These are phyloP conservation scores for Eospalax fontanierii DNA, from an alignment of 2,797 vertebrate genomes.

Conservation along the genomic window DNA sequence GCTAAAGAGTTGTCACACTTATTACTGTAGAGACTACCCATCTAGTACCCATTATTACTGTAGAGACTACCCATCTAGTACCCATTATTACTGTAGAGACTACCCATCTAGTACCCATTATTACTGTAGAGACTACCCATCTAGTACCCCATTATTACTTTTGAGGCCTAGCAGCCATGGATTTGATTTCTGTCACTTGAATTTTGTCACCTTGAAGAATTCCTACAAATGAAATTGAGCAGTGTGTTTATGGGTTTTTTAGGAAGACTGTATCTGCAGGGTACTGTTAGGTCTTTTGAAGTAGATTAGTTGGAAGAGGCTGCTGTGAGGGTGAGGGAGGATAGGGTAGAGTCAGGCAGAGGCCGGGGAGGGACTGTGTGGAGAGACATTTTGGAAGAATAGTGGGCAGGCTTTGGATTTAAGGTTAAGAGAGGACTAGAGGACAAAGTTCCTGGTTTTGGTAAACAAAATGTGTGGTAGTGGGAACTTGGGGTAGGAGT, in stretches of 20 bases:
- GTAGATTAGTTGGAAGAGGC: background rate
- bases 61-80: background rate
- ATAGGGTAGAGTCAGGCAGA: background rate
- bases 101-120: background rate
- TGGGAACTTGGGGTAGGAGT: background rate
- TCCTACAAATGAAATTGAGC: background rate
- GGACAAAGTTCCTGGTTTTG: background rate
- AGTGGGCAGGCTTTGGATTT: background rate
- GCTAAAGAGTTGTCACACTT: background rate
- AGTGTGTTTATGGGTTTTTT: background rate
- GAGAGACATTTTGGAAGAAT: background rate
- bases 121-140: background rate
- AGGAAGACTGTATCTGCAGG: background rate
- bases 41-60: background rate
- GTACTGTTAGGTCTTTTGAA: background rate
- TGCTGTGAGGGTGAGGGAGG: background rate
- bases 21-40: too few species aligned
- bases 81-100: too few species aligned
- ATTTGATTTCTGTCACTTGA: background rate
- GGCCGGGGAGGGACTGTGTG: background rate
- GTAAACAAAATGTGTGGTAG: background rate
- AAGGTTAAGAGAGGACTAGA: background rate
- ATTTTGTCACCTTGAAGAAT: background rate
- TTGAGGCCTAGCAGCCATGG: background rate
- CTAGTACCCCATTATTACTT: background rate